Evolutionary conservation across 1,140 invertebrate genomes (phyloP), one percentile per base, ranked within the genome.

Genomic region (Drosophila erecta): DNA sequence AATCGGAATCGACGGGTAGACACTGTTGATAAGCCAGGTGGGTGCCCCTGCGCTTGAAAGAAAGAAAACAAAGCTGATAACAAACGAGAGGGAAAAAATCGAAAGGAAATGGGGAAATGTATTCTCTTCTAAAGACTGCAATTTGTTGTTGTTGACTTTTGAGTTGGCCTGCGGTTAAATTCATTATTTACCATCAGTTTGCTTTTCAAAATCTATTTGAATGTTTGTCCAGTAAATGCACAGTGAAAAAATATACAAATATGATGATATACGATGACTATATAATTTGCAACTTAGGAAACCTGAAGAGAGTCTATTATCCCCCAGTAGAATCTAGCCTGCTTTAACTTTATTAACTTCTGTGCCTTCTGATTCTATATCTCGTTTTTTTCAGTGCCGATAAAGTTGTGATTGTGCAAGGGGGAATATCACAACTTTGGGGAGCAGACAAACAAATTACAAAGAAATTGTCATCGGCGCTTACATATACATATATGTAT

Each of bases 371-470:
- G 4, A 22, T 14, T 46, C 14, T 0, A 24, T 14, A 44, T 10
- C 17, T 8, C 11, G 7, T 6, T 17, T 40, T 54, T 38, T 4
- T 55, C 14, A 2, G 54, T 33, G 22, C 40, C n/a, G n/a, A 11
- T 11, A 24, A 37, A 35, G 30, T 11, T 15, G 27, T 11, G 17
- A 6, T 35, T 0, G 0, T 37, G 11, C 2, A 4, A 38, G 17
- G 22, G 30, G 14, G 20, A 2, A 30, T 24, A 24, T 24, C 17
- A 59, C 40, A 17, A 12, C 46, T 11, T 37, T n/a, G 41, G 37
- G 24, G 4, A n/a, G 47, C 20, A 69, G 60, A 64, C 83, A 86
- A 87, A 89, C 83, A 87, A 89, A 87, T 89, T 87, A 89, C 84
- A 87, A 83, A 87, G 84, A 87, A 87, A 87, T 89, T 83, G 83